A percentile compares a stretch with the other conserved stretches of the same genome.
Conservation (phyloP, 2,797 vertebrate species). For the Pseudocheirus occidentalis region DNA sequence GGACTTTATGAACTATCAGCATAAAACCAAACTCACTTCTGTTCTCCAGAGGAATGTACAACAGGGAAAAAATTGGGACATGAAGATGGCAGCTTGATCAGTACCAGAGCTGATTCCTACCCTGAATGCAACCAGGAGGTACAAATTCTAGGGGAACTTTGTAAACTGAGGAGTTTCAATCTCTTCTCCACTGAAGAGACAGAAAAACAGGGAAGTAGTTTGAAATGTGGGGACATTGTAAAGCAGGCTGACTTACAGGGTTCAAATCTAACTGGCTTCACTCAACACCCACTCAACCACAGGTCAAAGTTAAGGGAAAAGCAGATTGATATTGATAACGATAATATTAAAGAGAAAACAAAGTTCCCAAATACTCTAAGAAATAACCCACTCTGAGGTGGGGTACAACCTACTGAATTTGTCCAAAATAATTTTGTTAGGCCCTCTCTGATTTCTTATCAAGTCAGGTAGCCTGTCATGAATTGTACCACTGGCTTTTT, state of each 20-base stretch:
- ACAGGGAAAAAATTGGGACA: background rate
- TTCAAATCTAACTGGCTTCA: background rate
- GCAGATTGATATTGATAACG: background rate
- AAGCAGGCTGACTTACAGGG: background rate
- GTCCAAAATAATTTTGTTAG: conserved; percentile 9
- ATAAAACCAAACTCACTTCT: background rate
- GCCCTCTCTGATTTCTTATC: background rate
- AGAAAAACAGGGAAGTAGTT: background rate
- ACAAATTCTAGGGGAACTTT: background rate
- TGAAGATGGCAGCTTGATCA: background rate
- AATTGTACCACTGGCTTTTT: background rate
- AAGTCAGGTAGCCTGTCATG: background rate
- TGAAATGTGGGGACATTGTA: background rate
- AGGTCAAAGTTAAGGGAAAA: conserved; percentile 11
- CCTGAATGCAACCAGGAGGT: background rate
- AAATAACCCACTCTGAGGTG: background rate
- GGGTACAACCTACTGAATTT: background rate
- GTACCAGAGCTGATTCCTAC: no score
- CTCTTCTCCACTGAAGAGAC: background rate
- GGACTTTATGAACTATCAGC: background rate
- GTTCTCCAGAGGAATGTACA: conserved; percentile 29
- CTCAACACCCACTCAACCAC: conserved; percentile 1
- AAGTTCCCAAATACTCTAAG: background rate
- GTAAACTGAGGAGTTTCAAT: background rate
- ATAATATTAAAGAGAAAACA: background rate